Evolutionary conservation across 2,797 vertebrate genomes (phyloP).

Genomic region (Melanogrammus aeglefinus): DNA sequence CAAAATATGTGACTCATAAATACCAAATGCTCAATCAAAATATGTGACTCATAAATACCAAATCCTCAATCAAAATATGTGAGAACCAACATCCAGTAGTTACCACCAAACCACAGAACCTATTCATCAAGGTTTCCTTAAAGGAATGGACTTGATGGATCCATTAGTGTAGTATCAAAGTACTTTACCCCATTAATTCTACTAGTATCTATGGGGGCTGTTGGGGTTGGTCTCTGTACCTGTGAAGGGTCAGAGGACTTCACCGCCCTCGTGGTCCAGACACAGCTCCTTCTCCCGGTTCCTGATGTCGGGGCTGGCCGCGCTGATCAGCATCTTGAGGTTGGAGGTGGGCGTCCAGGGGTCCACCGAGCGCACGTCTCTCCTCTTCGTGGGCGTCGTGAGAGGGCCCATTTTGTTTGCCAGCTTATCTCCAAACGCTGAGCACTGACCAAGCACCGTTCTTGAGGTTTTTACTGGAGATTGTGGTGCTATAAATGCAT

Average conservation of each 20-base stretch:
- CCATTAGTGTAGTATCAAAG: too few relatives aligned
- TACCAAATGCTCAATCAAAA: not conserved
- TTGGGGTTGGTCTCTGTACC: slow-evolving; percentile 50
- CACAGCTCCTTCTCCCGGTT: slow-evolving; percentile 83
- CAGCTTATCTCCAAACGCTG: slow-evolving; percentile 54
- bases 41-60: not conserved
- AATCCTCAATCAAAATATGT: not conserved
- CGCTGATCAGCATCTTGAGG: slow-evolving; percentile 94
- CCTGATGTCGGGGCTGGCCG: slow-evolving; percentile 92
- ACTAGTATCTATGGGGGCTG: not conserved
- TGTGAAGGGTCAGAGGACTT: slow-evolving; percentile 68
- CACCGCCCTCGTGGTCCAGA: slow-evolving; percentile 56
- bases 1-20: not conserved
- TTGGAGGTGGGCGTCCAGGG: slow-evolving; percentile 97
- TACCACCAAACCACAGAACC: too few relatives aligned
- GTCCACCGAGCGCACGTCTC: slow-evolving; percentile 75
- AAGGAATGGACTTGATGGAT: too few relatives aligned
- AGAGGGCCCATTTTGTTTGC: slow-evolving; percentile 73
- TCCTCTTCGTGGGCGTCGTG: slow-evolving; percentile 85
- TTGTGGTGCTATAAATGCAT: slow-evolving; percentile 66
- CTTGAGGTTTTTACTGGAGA: slow-evolving; percentile 64
- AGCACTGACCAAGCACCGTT: slow-evolving; percentile 56
- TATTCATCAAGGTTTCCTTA: too few relatives aligned
- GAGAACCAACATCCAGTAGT: not conserved
- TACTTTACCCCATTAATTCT: not conserved